phyloP scores from a whole-genome alignment of 2,797 vertebrate species.

The Glossophaga mutica region DNA sequence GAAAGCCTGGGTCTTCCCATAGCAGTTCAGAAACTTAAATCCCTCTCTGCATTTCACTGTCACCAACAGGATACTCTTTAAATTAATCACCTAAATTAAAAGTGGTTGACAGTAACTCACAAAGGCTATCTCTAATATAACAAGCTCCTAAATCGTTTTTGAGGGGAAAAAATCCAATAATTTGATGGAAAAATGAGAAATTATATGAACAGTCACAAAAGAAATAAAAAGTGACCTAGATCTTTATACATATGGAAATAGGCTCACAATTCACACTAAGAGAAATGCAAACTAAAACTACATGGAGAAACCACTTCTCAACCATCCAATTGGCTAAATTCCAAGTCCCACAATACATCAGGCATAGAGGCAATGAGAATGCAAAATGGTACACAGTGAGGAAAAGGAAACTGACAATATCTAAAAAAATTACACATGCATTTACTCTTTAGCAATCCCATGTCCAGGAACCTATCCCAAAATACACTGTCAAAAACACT shows the following conservation, averaged over 20 bases:
- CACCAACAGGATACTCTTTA: not conserved
- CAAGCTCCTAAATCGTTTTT: not conserved
- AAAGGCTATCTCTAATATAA: not conserved
- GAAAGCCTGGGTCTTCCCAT: not conserved
- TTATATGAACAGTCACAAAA: not conserved
- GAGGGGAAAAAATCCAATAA: not conserved
- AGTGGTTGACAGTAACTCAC: not conserved
- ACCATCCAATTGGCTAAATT: not conserved
- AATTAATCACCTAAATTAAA: not conserved
- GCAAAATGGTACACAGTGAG: not conserved
- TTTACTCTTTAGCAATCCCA: not conserved
- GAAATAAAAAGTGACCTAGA: not conserved
- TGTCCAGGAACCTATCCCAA: not conserved
- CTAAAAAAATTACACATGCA: not conserved
- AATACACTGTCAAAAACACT: not conserved
- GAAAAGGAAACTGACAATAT: not conserved
- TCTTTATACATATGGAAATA: not conserved
- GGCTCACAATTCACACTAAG: not conserved
- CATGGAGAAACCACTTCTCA: not conserved
- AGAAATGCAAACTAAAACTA: slow-evolving; percentile 19
- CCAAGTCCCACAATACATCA: not conserved
- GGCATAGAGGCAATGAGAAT: not conserved
- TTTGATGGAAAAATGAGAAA: not conserved
- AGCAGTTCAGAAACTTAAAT: not conserved
- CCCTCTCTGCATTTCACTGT: not conserved